Evolutionary conservation across 2,888 invertebrate species (phyloP).

Genomic region (Adelognathus sp.): DNA sequence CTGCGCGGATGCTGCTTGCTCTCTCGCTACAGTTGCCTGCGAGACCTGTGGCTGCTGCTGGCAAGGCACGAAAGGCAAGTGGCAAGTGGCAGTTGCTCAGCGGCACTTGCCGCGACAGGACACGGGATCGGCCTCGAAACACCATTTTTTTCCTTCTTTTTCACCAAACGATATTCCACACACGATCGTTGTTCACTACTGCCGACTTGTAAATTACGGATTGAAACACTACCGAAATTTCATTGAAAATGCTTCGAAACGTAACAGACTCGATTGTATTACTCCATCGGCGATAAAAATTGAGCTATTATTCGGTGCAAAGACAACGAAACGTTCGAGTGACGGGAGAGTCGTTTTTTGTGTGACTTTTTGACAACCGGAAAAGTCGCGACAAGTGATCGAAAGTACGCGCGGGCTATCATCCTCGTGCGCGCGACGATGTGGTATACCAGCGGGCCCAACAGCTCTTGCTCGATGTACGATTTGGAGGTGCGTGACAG

Average conservation of each 20-base stretch:
- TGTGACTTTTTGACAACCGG: neutral
- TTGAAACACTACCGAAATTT: neutral
- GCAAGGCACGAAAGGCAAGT: conserved; percentile 63
- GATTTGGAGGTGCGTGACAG: neutral
- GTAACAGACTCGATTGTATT: conserved; percentile 7
- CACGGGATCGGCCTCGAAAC: conserved; percentile 39
- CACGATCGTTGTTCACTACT: neutral
- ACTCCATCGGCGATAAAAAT: neutral
- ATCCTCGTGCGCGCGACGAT: conserved; percentile 32
- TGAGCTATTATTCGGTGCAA: neutral
- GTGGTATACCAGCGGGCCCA: neutral
- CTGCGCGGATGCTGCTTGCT: conserved; percentile 25
- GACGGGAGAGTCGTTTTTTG: neutral
- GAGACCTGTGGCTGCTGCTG: conserved; percentile 11
- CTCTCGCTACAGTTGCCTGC: neutral
- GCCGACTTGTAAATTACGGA: neutral
- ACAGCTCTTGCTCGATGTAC: neutral
- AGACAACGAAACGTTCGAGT: neutral
- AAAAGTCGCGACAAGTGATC: neutral
- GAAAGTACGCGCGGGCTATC: neutral
- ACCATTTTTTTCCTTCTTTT: conserved; percentile 12
- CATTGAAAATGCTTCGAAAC: conserved; percentile 18
- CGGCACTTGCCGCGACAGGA: conserved; percentile 78
- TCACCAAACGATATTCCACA: neutral
- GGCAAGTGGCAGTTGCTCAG: conserved; percentile 76